These are phyloP conservation scores for Lacerta viridis DNA, from an alignment of 2,797 vertebrate species.

Conservation along the genomic window DNA sequence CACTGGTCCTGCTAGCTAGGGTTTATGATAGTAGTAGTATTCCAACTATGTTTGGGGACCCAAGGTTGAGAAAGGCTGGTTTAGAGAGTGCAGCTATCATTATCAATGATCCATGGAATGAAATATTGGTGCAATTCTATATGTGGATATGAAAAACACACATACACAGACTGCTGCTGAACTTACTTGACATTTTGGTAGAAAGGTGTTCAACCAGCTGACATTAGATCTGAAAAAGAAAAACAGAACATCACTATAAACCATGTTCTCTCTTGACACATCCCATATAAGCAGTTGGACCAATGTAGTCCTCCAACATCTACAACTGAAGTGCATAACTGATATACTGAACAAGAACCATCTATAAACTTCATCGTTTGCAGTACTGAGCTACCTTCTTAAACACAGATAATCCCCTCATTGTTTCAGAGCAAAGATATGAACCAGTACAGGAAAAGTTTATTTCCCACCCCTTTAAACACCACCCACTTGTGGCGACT, in stretches of 20 bases:
- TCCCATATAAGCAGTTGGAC: background rate
- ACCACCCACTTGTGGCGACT: too few species aligned
- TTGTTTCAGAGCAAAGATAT: background rate
- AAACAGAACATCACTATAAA: conserved; percentile 19
- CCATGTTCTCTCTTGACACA: background rate
- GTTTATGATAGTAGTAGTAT: too few species aligned
- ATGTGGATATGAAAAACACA: background rate
- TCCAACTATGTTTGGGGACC: too few species aligned
- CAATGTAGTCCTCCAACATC: background rate
- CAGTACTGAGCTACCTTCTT: background rate
- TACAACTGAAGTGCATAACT: background rate
- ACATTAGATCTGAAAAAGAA: conserved; percentile 79
- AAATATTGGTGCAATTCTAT: background rate
- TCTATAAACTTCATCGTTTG: background rate
- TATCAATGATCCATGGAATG: background rate
- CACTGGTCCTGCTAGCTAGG: too few species aligned
- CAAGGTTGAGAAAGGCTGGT: background rate
- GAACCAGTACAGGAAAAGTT: too few species aligned
- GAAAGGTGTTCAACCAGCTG: conserved; percentile 83
- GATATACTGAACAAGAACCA: background rate
- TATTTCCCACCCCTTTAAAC: too few species aligned
- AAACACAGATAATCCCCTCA: background rate
- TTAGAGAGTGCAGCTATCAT: background rate
- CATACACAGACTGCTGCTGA: background rate
- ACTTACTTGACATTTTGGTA: conserved; percentile 96